phyloP scores from a whole-genome alignment of 2,888 invertebrate species.

The Papilio gigon region DNA sequence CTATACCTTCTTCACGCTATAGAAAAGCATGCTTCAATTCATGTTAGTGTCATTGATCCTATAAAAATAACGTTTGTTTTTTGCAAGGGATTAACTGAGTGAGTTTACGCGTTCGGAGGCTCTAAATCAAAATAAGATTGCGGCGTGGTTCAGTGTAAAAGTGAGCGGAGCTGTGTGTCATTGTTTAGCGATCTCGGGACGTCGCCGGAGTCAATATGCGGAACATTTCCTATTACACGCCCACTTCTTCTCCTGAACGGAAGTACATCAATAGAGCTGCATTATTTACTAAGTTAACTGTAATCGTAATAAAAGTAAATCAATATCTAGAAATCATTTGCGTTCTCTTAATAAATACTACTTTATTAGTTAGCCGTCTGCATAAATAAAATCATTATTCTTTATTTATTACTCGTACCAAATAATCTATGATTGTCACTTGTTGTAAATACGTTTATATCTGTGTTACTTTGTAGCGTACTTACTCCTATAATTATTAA shows the following conservation, averaged over 20 bases:
- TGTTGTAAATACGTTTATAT: too few species aligned
- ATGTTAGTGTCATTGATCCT: neutral
- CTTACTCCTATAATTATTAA: too few species aligned
- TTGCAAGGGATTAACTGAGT: slow-evolving; percentile 8
- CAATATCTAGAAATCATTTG: too few species aligned
- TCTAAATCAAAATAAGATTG: slow-evolving; percentile 39
- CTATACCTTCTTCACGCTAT: too few species aligned
- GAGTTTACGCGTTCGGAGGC: slow-evolving; percentile 11
- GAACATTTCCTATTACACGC: slow-evolving; percentile 83
- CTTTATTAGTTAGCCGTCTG: too few species aligned
- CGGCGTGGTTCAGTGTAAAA: slow-evolving; percentile 41
- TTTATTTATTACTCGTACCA: too few species aligned
- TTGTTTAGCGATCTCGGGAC: slow-evolving; percentile 79
- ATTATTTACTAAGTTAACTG: slow-evolving; percentile 2
- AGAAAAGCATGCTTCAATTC: neutral
- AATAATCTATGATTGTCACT: too few species aligned
- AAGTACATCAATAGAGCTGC: slow-evolving; percentile 60
- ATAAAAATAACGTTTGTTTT: neutral
- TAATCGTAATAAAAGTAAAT: neutral
- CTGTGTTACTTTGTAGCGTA: too few species aligned
- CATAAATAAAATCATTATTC: too few species aligned
- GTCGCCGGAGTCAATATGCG: slow-evolving; percentile 81
- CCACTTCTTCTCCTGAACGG: slow-evolving; percentile 77
- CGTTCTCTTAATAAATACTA: too few species aligned
- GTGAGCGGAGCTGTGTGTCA: slow-evolving; percentile 63